A percentile compares a stretch with the other conserved stretches of the same genome.
These are phyloP conservation scores for Cactoblastis cactorum DNA, from an alignment of 2,888 invertebrate genomes.

Conservation along the genomic window DNA sequence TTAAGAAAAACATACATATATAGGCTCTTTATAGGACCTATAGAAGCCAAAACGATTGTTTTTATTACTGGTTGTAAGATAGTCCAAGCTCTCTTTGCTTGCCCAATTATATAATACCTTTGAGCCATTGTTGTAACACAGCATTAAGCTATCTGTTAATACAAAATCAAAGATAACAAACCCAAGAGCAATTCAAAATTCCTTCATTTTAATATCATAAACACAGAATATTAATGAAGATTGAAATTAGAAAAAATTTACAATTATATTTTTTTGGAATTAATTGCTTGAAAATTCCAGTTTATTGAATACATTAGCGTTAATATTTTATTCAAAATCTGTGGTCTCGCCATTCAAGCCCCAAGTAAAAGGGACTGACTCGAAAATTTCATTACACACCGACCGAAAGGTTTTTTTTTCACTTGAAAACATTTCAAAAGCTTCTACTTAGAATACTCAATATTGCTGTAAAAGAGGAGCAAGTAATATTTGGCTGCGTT, in stretches of 20 bases:
- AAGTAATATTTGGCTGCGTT: slow-evolving; percentile 59
- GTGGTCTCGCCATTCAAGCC: slow-evolving; percentile 17
- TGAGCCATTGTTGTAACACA: too few species aligned
- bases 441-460: slow-evolving; percentile 55
- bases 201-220: background rate
- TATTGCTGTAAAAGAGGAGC: slow-evolving; percentile 60
- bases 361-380: slow-evolving; percentile 39
- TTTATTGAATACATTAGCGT: slow-evolving; percentile 51
- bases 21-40: too few species aligned
- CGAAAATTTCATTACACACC: slow-evolving; percentile 64
- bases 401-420: slow-evolving; percentile 67
- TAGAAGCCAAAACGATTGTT: too few species aligned
- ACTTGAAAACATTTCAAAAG: slow-evolving; percentile 65
- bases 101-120: too few species aligned
- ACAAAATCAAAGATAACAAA: background rate
- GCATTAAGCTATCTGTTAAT: background rate
- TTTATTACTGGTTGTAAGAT: too few species aligned
- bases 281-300: slow-evolving; percentile 12
- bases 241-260: background rate
- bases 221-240: background rate
- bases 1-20: too few species aligned
- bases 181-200: background rate
- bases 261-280: background rate
- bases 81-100: too few species aligned
- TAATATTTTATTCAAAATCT: slow-evolving; percentile 39